These are phyloP conservation scores for Mesoclemmys tuberculata DNA, from an alignment of 2,113 vertebrate genomes.

Conservation along the genomic window DNA sequence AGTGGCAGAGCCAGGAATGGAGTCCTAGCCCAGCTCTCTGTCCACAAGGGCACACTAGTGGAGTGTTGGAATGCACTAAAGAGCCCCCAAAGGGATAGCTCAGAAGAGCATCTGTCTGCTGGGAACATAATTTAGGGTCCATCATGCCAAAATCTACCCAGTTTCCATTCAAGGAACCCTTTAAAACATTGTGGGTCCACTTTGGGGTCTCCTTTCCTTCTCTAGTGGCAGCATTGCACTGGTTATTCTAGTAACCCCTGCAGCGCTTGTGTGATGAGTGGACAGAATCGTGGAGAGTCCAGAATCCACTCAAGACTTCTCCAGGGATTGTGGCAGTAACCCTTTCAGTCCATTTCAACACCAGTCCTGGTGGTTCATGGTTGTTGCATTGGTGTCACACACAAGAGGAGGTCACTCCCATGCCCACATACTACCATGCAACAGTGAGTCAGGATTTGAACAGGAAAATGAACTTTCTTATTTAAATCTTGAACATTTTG, in stretches of 20 bases:
- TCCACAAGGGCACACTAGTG: background rate
- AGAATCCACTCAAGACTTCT: background rate
- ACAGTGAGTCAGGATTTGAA: background rate
- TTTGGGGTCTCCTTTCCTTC: background rate
- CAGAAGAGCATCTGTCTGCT: background rate
- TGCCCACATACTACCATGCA: background rate
- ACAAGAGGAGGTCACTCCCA: background rate
- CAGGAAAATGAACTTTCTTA: background rate
- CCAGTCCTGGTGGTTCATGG: accelerated
- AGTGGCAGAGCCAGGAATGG: background rate
- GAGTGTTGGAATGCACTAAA: background rate
- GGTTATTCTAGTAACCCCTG: background rate
- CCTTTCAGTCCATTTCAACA: background rate
- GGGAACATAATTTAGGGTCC: background rate
- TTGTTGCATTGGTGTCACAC: background rate
- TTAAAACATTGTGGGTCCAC: background rate
- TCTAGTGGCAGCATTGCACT: background rate
- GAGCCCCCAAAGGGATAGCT: background rate
- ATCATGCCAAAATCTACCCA: background rate
- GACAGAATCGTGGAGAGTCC: background rate
- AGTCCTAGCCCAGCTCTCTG: background rate
- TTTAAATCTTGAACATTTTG: background rate
- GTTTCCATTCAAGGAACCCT: accelerated
- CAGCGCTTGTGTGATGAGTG: background rate
- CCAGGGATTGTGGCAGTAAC: background rate